Percentiles rank a stretch among this genome's conserved stretches.
These are phyloP conservation scores for Cyprinus carpio DNA, from an alignment of 2,113 vertebrate genomes.

Conservation along the genomic window DNA sequence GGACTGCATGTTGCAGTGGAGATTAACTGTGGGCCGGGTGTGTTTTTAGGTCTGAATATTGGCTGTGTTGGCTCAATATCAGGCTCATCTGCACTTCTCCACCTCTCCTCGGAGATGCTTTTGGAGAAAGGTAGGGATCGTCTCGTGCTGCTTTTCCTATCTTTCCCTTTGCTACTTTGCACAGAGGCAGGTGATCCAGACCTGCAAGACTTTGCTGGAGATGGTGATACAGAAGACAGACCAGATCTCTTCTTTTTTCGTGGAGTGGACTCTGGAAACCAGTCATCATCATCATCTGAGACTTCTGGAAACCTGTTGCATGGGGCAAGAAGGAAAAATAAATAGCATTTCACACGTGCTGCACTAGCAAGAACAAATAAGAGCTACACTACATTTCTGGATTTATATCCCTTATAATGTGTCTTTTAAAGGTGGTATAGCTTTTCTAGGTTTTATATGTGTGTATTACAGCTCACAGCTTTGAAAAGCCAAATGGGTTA, in stretches of 20 bases:
- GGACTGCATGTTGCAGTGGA: slow-evolving; percentile 33
- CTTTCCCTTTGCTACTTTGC: background rate
- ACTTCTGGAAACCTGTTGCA: background rate
- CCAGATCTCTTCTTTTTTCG: background rate
- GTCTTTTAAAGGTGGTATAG: too few species aligned
- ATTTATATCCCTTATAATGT: too few species aligned
- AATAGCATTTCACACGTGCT: too few species aligned
- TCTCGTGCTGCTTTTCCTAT: background rate
- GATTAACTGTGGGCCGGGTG: slow-evolving; percentile 22
- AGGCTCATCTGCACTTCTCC: background rate
- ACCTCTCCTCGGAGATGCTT: background rate
- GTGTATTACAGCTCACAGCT: too few species aligned
- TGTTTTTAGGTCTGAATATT: background rate
- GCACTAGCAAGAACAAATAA: too few species aligned
- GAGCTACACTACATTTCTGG: background rate
- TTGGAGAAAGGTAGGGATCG: background rate
- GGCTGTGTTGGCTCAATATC: background rate
- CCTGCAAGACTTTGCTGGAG: background rate
- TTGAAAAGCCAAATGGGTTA: too few species aligned
- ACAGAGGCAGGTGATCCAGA: background rate
- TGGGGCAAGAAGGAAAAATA: background rate
- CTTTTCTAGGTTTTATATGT: too few species aligned
- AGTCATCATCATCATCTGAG: background rate
- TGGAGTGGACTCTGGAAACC: background rate
- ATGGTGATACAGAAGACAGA: background rate